Evolutionary conservation across 2,113 vertebrate genomes (phyloP), one percentile per base, ranked within the genome.

Genomic region (Deroptyus accipitrinus): DNA sequence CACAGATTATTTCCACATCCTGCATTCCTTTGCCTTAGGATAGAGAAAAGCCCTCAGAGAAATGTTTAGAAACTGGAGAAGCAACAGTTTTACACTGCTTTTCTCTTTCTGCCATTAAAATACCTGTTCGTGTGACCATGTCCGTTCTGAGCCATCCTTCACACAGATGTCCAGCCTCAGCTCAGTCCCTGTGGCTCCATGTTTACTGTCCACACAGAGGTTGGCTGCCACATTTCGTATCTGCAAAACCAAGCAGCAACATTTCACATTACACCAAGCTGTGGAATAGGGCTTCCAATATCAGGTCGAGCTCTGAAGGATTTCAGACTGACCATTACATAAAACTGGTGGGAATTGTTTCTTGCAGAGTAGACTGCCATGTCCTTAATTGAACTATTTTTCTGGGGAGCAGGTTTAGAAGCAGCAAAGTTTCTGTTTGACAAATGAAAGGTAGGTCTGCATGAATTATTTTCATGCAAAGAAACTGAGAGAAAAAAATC

Each of bases 101-200:
- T 86, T 83, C 54, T 61, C 33, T 33, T 74, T 82, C 30, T 13
- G 3, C 6, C 2, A 17, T 33, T 15, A 5, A 95, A 85, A 33
- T 96, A 99, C 99, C 98, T 99, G 99, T 46, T 99, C 99, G 4
- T 99, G 98, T 30, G 99, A 99, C 99, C 99, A 99, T 0, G 98
- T 99, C 76, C 98, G 97, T 89, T 99, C 99, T 0, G 98, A 99
- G 20, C 99, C 98, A 1, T 99, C 99, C 94, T 99, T 99, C 89
- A 99, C 98, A 28, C 99, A 99, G 77, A 97, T 37, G 63, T 99
- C 99, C 70, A 99, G 96, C 76, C 99, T 98, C 44, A 99, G 96
- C 66, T 99, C 99, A 0, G 98, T 98, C 17, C 99, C 98, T 0
- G 97, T 99, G 59, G 98, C 98, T 72, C 99, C 99, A 0, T 99